Base-by-base conservation (phyloP, 2,888 invertebrate genomes). In the Drosophila conformis region DNA sequence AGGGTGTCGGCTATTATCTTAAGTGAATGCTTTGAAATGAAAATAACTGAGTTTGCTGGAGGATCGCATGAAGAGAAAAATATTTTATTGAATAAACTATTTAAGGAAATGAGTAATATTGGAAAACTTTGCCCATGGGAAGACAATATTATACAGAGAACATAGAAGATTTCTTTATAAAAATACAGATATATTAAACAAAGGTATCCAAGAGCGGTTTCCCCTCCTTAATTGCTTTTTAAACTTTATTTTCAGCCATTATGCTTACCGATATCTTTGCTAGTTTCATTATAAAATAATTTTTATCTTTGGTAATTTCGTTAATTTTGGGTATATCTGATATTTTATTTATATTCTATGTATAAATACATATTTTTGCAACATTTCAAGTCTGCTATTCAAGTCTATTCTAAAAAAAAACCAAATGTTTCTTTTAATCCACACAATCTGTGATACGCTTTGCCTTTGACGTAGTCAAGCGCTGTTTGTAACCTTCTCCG, bases 401-500 rank as follows among this genome's bases (percentile, higher is more conserved):
- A 13, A 3, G 4, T 18, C 13, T 25, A n/a, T 11, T 35, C 5
- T 35, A 21, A 18, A 59, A 11, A 31, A 27, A 40, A n/a, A 15
- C 2, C 15, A 46, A 46, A 46, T 25, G 8, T 46, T 21, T n/a
- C 38, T 46, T 38, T 42, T 38, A 18, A 42, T 54, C 40, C 29
- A 21, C 21, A 25, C 56, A 53, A 52, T 52, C 46, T 40, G 33
- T 27, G 21, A 13, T 13, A 18, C 3, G 27, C 38, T 36, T 27
- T 35, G 58, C 15, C 59, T 63, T 58, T 78, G 69, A 82, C 69
- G 69, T 78, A 59, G 78, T 51, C 63, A 35, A 51, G 51, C 64
- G 59, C 46, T 54, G 62, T 49, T 52, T 52, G 51, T 65, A 78
- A 80, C 86, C 85, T 86, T 86, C 80, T 62, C 58, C 71, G 88